These are phyloP conservation scores for Malachius bipustulatus DNA, from an alignment of 2,888 invertebrate genomes.

Conservation along the genomic window DNA sequence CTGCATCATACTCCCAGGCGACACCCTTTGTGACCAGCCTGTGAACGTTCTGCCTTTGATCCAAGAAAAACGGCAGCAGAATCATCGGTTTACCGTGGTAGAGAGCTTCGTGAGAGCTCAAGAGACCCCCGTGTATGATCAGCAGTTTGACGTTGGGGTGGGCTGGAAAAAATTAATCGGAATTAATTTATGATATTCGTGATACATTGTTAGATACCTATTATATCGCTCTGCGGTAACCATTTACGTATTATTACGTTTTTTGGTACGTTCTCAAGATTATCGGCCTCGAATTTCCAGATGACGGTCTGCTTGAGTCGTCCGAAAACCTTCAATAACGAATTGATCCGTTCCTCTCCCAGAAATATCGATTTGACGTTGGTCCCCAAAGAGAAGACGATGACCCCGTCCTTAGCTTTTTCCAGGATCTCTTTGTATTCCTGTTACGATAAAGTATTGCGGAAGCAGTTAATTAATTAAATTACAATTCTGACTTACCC, in stretches of 20 bases:
- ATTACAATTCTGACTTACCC: slow-evolving; percentile 19
- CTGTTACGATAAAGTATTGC: no score
- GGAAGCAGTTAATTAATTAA: background rate
- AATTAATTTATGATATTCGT: no score
- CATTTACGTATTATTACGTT: slow-evolving; percentile 34
- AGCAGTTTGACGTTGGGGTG: slow-evolving; percentile 1
- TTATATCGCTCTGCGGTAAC: slow-evolving; percentile 35
- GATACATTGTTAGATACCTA: slow-evolving; percentile 23
- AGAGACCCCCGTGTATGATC: background rate
- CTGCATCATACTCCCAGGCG: background rate
- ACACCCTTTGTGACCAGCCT: background rate
- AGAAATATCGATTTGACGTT: slow-evolving; percentile 28
- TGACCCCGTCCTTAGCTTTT: slow-evolving; percentile 30
- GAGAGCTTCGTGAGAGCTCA: background rate
- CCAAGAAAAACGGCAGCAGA: background rate
- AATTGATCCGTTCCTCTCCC: slow-evolving; percentile 20
- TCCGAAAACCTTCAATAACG: slow-evolving; percentile 29
- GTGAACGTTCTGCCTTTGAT: background rate
- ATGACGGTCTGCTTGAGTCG: slow-evolving; percentile 32
- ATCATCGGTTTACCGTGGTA: background rate
- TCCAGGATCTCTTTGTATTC: slow-evolving; percentile 29
- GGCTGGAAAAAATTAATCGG: background rate
- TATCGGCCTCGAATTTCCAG: slow-evolving; percentile 33
- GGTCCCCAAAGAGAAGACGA: slow-evolving; percentile 33
- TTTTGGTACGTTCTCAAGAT: slow-evolving; percentile 26